Evolutionary conservation across 2,888 invertebrate genomes (phyloP).

Genomic region (Papilio elwesi): DNA sequence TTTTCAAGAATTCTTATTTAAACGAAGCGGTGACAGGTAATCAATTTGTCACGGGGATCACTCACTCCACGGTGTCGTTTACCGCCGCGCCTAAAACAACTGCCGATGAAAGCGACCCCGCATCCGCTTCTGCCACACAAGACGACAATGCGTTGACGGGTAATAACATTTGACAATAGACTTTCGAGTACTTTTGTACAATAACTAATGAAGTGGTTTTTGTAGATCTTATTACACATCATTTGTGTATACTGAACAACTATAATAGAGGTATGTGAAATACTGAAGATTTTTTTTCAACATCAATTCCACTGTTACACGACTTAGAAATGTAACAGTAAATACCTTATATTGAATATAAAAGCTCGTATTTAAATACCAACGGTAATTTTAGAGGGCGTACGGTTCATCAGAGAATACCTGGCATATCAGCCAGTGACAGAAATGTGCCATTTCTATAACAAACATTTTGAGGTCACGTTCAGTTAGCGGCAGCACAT

Average conservation of each 20-base stretch:
- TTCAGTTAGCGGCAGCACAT: slow-evolving; percentile 39
- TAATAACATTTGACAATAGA: slow-evolving; percentile 44
- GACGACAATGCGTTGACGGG: slow-evolving; percentile 53
- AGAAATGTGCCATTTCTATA: not conserved
- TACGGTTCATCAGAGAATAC: too few species aligned
- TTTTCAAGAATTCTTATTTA: slow-evolving; percentile 14
- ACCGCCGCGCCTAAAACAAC: slow-evolving; percentile 59
- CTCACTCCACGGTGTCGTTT: slow-evolving; percentile 50
- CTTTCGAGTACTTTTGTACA: slow-evolving; percentile 25
- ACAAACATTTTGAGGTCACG: slow-evolving; percentile 26
- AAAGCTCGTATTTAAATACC: too few species aligned
- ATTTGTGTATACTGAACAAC: not conserved
- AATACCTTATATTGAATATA: too few species aligned
- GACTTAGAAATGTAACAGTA: too few species aligned
- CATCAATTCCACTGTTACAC: too few species aligned
- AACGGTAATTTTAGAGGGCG: too few species aligned
- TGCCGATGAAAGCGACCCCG: slow-evolving; percentile 65
- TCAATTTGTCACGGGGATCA: slow-evolving; percentile 59
- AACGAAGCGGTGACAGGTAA: slow-evolving; percentile 29
- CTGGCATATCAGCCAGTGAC: too few species aligned
- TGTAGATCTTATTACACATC: not conserved
- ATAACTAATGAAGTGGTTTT: not conserved
- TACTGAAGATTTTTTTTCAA: too few species aligned
- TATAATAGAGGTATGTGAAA: not conserved
- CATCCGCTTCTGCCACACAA: slow-evolving; percentile 76